Evolutionary conservation across 2,797 vertebrate species (phyloP).

Genomic region (Sebastolobus alascanus): DNA sequence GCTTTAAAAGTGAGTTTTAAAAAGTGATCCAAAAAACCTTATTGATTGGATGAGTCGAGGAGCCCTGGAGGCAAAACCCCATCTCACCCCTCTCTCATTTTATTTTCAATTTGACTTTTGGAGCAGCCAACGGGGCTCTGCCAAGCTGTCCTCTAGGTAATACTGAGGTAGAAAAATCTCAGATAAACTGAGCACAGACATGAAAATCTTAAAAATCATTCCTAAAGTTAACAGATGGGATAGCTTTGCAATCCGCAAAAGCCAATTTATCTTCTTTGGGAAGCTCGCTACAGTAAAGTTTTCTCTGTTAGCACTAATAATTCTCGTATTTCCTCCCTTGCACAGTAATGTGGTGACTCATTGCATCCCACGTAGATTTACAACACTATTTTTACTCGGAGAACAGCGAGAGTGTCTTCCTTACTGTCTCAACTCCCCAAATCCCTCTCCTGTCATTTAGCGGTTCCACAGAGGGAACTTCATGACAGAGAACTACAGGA

Average conservation of each 20-base stretch:
- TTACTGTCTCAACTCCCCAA: slow-evolving; percentile 53
- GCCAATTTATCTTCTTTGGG: slow-evolving; percentile 10
- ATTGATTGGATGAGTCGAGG: background rate
- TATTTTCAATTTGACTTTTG: slow-evolving; percentile 23
- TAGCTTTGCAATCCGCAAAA: background rate
- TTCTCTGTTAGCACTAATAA: slow-evolving; percentile 23
- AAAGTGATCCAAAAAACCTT: background rate
- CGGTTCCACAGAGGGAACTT: slow-evolving; percentile 42
- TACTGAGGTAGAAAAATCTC: background rate
- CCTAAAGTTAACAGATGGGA: background rate
- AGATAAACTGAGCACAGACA: background rate
- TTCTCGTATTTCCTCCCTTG: slow-evolving; percentile 23
- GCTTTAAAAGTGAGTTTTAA: slow-evolving; percentile 2
- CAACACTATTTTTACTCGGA: slow-evolving; percentile 66
- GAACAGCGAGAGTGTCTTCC: slow-evolving; percentile 41
- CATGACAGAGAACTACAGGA: slow-evolving; percentile 34
- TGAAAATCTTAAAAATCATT: background rate
- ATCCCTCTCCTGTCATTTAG: slow-evolving; percentile 60
- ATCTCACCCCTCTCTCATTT: background rate
- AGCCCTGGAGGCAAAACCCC: background rate
- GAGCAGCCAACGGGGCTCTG: background rate
- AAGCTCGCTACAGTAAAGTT: slow-evolving; percentile 10
- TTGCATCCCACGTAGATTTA: slow-evolving; percentile 65
- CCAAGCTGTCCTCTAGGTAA: background rate
- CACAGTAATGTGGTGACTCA: slow-evolving; percentile 66